A percentile compares a stretch with the other conserved stretches of the same genome.
phyloP scores from a whole-genome alignment of 92 coral and sea anemone species.

The Parazoanthus darwini region DNA sequence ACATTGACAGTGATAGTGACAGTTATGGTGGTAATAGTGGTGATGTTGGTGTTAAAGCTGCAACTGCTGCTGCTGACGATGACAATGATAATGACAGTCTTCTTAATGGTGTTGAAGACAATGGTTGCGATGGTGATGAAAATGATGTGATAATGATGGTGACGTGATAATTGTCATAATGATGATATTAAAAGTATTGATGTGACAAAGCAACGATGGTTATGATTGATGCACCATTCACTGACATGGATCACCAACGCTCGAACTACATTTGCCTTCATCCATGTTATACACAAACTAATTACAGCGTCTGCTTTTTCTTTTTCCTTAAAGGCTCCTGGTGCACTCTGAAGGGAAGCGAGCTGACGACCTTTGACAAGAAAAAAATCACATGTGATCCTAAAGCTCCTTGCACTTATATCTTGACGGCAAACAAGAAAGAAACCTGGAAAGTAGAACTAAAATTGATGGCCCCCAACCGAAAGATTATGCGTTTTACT shows the following conservation, averaged over 20 bases:
- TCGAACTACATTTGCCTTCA: not conserved
- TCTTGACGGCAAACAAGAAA: not conserved
- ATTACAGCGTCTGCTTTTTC: not conserved
- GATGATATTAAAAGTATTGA: not conserved
- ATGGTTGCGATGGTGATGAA: too few relatives aligned
- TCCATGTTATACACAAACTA: too few relatives aligned
- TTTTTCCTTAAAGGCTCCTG: constrained; percentile 5
- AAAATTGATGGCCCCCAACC: not conserved
- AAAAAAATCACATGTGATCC: not conserved
- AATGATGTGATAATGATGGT: too few relatives aligned
- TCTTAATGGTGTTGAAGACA: too few relatives aligned
- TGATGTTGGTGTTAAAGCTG: not conserved
- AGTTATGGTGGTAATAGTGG: too few relatives aligned
- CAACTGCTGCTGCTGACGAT: not conserved
- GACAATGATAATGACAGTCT: not conserved
- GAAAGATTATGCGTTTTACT: not conserved
- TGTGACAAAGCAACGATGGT: not conserved
- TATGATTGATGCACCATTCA: too few relatives aligned
- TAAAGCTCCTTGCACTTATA: constrained; percentile 2
- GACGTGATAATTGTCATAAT: not conserved
- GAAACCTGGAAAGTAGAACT: not conserved
- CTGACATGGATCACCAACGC: too few relatives aligned
- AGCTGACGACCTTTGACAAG: not conserved
- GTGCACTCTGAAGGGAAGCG: constrained; percentile 17
- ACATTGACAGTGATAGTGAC: not conserved